A percentile compares a stretch with the other conserved stretches of the same genome.
Evolutionary conservation across 2,888 invertebrate species (phyloP).

Genomic region (Caenorhabditis sp.): DNA sequence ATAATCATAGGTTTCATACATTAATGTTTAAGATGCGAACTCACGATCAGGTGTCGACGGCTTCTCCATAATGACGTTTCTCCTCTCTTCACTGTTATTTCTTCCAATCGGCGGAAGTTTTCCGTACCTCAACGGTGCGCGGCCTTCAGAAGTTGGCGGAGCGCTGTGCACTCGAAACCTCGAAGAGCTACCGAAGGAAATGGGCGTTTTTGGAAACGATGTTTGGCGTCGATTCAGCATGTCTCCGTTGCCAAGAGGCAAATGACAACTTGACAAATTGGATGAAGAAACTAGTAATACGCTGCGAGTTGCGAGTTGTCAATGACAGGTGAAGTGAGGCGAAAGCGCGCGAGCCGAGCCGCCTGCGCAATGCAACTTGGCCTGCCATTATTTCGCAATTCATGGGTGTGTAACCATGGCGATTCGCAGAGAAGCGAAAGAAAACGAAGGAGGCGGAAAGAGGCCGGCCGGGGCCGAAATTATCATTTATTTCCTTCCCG

Average conservation of each 20-base stretch:
- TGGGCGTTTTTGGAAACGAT: slow-evolving; percentile 32
- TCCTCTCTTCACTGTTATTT: slow-evolving; percentile 33
- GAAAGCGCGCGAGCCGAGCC: slow-evolving; percentile 26
- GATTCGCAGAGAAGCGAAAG: slow-evolving; percentile 9
- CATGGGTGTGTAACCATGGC: slow-evolving; percentile 35
- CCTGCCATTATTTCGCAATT: slow-evolving; percentile 41
- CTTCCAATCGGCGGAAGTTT: slow-evolving; percentile 40
- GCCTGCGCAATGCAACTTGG: slow-evolving; percentile 31
- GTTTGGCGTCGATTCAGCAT: slow-evolving; percentile 48
- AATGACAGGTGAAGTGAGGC: slow-evolving; percentile 58
- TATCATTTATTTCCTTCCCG: slow-evolving; percentile 19
- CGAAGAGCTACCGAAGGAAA: slow-evolving; percentile 16
- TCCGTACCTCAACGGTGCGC: slow-evolving; percentile 14
- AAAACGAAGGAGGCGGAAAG: neutral
- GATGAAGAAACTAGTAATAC: slow-evolving; percentile 19
- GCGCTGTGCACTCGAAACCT: slow-evolving; percentile 60
- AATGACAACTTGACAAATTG: slow-evolving; percentile 39
- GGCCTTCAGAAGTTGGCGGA: slow-evolving; percentile 41
- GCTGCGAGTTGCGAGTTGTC: slow-evolving; percentile 30
- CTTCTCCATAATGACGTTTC: slow-evolving; percentile 34
- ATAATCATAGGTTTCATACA: neutral
- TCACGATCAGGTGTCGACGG: slow-evolving; percentile 59
- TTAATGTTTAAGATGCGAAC: neutral
- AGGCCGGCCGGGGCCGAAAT: neutral
- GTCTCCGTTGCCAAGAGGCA: slow-evolving; percentile 38